These are phyloP conservation scores for Diuraphis noxia DNA, from an alignment of 1,140 invertebrate genomes.

Conservation along the genomic window DNA sequence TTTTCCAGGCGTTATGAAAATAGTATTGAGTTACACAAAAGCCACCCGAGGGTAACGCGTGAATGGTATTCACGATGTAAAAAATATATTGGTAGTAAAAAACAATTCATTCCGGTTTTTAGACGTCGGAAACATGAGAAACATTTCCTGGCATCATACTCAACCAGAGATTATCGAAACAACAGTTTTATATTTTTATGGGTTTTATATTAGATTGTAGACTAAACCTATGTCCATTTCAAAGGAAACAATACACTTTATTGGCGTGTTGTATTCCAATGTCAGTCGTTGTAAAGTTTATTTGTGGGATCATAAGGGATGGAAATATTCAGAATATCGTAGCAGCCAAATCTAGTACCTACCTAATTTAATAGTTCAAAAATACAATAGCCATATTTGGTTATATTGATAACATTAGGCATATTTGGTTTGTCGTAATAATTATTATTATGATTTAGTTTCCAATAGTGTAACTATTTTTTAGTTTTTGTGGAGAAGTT, in stretches of 20 bases:
- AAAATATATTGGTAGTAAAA: not conserved
- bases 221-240: not conserved
- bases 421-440: not conserved
- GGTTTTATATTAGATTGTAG: not conserved
- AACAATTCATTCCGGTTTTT: not conserved
- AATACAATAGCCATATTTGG: too few relatives aligned
- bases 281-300: not conserved
- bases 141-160: not conserved
- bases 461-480: not conserved
- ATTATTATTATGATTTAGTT: not conserved
- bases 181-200: not conserved
- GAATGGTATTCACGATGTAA: not conserved
- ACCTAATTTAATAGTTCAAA: not conserved
- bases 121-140: not conserved
- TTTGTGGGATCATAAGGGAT: too few relatives aligned
- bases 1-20: not conserved
- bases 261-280: not conserved
- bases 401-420: too few relatives aligned
- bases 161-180: not conserved
- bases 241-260: not conserved
- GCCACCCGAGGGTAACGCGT: not conserved
- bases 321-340: not conserved
- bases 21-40: not conserved
- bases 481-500: not conserved
- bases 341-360: not conserved